Evolutionary conservation across 1,140 invertebrate genomes (phyloP).

Genomic region (Teleopsis dalmanni): DNA sequence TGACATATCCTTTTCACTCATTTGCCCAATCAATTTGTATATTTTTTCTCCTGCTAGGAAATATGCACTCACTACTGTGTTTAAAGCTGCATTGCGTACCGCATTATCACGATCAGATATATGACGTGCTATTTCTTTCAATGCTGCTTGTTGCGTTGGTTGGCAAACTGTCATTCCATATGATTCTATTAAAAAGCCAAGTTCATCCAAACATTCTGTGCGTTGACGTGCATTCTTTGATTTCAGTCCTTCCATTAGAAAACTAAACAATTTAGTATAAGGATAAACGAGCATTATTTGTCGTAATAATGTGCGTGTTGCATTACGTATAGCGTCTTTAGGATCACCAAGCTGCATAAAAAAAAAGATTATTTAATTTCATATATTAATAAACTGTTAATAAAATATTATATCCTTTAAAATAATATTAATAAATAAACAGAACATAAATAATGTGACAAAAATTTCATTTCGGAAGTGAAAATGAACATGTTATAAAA

Average conservation of each 20-base stretch:
- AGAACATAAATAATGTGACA: neutral
- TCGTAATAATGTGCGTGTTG: constrained; percentile 78
- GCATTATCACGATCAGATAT: constrained; percentile 93
- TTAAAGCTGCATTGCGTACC: constrained; percentile 92
- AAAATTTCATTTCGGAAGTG: too few relatives aligned
- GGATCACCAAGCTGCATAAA: constrained; percentile 78
- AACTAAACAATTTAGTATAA: constrained; percentile 80
- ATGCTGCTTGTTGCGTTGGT: constrained; percentile 63
- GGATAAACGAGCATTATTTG: constrained; percentile 81
- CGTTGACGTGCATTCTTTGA: constrained; percentile 95
- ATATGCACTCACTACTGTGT: constrained; percentile 87
- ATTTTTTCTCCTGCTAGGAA: constrained; percentile 84
- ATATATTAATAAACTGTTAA: neutral
- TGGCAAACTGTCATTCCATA: constrained; percentile 81
- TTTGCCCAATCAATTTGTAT: constrained; percentile 85
- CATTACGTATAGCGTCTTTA: constrained; percentile 87
- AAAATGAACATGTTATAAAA: too few relatives aligned
- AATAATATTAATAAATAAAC: neutral
- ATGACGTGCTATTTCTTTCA: constrained; percentile 89
- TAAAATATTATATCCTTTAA: too few relatives aligned
- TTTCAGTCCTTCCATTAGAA: constrained; percentile 90
- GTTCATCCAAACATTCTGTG: constrained; percentile 90
- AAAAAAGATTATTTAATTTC: neutral
- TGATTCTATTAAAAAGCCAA: constrained; percentile 77
- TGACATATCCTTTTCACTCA: constrained; percentile 86